These are phyloP conservation scores for Drosophila phalerata DNA, from an alignment of 2,888 invertebrate species.

Conservation along the genomic window DNA sequence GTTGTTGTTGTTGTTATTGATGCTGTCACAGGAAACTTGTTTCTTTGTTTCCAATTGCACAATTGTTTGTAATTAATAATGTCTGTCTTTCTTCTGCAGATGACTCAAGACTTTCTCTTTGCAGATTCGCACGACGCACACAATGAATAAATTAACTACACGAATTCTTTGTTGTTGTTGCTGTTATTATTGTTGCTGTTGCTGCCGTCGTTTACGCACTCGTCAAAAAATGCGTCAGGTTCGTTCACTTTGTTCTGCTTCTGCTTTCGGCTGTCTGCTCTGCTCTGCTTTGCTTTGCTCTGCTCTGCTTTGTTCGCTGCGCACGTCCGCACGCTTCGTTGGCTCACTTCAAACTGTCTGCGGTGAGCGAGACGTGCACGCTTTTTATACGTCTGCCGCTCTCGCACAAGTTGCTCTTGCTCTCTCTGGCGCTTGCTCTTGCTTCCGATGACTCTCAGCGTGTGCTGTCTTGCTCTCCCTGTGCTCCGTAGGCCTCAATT, in stretches of 20 bases:
- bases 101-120: constrained; percentile 77
- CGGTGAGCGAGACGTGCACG: constrained; percentile 36
- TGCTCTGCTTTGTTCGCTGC: constrained; percentile 13
- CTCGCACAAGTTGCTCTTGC: constrained; percentile 30
- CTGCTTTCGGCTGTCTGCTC: constrained; percentile 14
- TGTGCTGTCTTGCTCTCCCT: constrained; percentile 10
- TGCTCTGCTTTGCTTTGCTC: constrained; percentile 7
- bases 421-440: constrained; percentile 27
- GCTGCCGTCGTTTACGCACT: constrained; percentile 37
- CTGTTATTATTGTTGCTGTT: not conserved
- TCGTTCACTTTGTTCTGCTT: constrained; percentile 68
- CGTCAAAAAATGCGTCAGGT: constrained; percentile 50
- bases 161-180: constrained; percentile 65
- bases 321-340: constrained; percentile 45
- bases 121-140: constrained; percentile 51
- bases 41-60: constrained; percentile 67
- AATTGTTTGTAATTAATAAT: constrained; percentile 60
- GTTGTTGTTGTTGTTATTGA: constrained; percentile 15
- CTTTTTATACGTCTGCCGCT: constrained; percentile 67
- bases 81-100: constrained; percentile 47
- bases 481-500: constrained; percentile 9
- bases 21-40: constrained; percentile 40
- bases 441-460: constrained; percentile 15
- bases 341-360: constrained; percentile 61
- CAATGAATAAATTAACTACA: constrained; percentile 72